These are phyloP conservation scores for Prinia subflava DNA, from an alignment of 2,113 vertebrate genomes.

Conservation along the genomic window DNA sequence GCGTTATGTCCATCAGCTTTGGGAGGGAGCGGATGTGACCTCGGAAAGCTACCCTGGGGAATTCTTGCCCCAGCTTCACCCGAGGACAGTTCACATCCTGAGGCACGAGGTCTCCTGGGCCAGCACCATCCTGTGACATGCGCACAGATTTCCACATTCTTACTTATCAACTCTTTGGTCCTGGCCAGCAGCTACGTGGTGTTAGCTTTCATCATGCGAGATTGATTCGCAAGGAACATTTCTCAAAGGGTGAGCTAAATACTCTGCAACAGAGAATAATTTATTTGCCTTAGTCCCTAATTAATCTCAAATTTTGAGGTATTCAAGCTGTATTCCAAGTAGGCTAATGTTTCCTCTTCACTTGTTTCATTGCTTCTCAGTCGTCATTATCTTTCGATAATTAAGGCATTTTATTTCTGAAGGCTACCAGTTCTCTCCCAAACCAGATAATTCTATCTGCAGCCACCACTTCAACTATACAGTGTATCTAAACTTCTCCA, in stretches of 20 bases:
- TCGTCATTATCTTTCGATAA: background rate
- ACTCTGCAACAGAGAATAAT: slow-evolving; percentile 50
- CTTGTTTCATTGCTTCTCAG: background rate
- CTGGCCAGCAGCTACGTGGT: background rate
- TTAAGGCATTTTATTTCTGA: background rate
- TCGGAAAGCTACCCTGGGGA: slow-evolving; percentile 3
- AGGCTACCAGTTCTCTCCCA: background rate
- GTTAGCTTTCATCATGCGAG: slow-evolving; percentile 23
- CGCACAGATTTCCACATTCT: background rate
- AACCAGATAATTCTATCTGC: background rate
- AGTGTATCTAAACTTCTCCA: background rate
- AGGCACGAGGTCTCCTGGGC: slow-evolving; percentile 12
- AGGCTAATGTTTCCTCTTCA: background rate
- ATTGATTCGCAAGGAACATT: slow-evolving; percentile 33
- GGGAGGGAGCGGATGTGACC: background rate
- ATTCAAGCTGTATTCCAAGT: background rate
- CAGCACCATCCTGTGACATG: background rate
- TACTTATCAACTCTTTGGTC: slow-evolving; percentile 16
- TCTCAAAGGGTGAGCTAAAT: slow-evolving; percentile 28
- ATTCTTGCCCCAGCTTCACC: slow-evolving; percentile 12
- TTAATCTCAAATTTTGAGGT: background rate
- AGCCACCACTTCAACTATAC: background rate
- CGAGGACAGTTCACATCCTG: background rate
- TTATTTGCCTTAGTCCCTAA: slow-evolving; percentile 15
- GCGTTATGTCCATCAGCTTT: background rate